Evolutionary conservation across 2,797 vertebrate genomes (phyloP), one percentile per base, ranked within the genome.

Genomic region (Vireo griseus): DNA sequence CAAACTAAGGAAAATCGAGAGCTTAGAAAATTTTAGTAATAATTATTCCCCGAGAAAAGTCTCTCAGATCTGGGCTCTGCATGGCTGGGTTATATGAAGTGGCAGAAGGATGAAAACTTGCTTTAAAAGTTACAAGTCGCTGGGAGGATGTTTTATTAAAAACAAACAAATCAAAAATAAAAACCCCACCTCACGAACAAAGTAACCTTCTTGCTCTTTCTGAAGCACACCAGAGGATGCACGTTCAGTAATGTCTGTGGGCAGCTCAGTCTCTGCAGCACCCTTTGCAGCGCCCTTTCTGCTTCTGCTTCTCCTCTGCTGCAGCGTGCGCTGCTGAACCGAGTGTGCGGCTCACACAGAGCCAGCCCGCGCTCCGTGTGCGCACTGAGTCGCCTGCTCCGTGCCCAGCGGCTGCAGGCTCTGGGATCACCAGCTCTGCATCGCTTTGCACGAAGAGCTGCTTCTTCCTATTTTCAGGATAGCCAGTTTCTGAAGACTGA

Each of bases 1-100:
- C 76, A 73, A 84, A 86, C 79, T 72, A 73, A 78, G 79, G 82
- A 94, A 62, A 76, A 29, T 47, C 37, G 69, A 86, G 69, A 57
- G 79, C 62, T 81, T 76, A 52, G 51, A 67, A 84, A 88, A 88
- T 35, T 31, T 65, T 61, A 15, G 11, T 51, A 81, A 59, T 52
- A 88, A 35, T 59, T 73, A 3, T 73, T 73, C 16, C 17, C 24
- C 1, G 3, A 10, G 35, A 86, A 68, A 61, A 6, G 25, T 10
- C 29, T 44, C 39, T 83, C 58, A 51, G 50, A 40, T 31, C 47
- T 68, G 29, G 15, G 31, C 26, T 62, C 39, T 74, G 5, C 39
- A 2, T 33, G 28, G 10, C 29, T 83, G 51, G 39, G 5, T 45
- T 74, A 44, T 42, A 33, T 7, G 13, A 80, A 89, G 19, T 13